Conservation (phyloP, 2,888 invertebrate species). For the Tachina lurida region DNA sequence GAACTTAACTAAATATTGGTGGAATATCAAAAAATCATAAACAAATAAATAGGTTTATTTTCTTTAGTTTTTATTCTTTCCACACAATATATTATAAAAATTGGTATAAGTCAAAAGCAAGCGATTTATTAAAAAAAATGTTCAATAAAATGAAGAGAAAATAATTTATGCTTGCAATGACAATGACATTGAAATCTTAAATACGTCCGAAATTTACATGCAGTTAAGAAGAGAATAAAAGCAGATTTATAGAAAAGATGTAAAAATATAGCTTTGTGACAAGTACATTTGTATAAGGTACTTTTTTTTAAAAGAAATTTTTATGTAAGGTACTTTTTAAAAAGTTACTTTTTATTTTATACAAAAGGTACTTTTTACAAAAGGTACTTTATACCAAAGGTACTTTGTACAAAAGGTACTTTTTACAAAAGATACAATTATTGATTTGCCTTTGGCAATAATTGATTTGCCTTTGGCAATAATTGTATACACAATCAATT, state of each 20-base stretch:
- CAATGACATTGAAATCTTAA: background rate
- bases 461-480: too few relatives aligned
- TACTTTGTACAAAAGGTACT: too few relatives aligned
- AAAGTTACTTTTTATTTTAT: too few relatives aligned
- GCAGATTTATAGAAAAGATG: background rate
- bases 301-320: too few relatives aligned
- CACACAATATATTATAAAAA: background rate
- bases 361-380: too few relatives aligned
- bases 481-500: too few relatives aligned
- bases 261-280: too few relatives aligned
- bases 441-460: too few relatives aligned
- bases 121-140: background rate
- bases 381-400: too few relatives aligned
- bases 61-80: background rate
- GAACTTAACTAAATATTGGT: constrained; percentile 12
- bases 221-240: background rate
- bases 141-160: background rate
- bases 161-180: background rate
- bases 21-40: constrained; percentile 25
- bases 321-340: too few relatives aligned
- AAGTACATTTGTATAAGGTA: too few relatives aligned
- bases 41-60: constrained; percentile 23
- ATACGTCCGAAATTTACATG: background rate
- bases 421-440: too few relatives aligned
- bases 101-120: background rate